These are phyloP conservation scores for Drosophila bipectinata DNA, from an alignment of 1,140 invertebrate genomes.

Conservation along the genomic window DNA sequence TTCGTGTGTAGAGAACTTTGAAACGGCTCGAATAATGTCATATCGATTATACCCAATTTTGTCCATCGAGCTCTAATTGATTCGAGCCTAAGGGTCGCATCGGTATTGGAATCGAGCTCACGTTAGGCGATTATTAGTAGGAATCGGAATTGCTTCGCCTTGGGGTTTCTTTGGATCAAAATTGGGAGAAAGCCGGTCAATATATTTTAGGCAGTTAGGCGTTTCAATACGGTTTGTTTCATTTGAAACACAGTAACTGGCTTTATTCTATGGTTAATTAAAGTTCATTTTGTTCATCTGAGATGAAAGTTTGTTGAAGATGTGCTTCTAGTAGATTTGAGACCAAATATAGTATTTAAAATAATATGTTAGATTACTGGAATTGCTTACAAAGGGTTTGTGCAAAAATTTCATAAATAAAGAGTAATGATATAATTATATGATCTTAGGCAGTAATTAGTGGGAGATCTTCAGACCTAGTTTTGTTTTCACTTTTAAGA, in stretches of 20 bases:
- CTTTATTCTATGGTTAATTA: background rate
- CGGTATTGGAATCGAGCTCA: constrained; percentile 26
- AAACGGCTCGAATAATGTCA: constrained; percentile 39
- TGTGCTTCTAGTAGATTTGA: background rate
- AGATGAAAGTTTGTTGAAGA: background rate
- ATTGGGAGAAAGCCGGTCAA: constrained; percentile 35
- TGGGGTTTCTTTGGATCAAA: constrained; percentile 12
- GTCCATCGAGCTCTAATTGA: constrained; percentile 25
- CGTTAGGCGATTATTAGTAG: constrained; percentile 31
- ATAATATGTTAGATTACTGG: no score
- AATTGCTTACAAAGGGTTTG: no score
- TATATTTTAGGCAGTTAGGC: constrained; percentile 3
- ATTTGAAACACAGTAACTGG: constrained; percentile 4
- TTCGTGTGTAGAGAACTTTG: constrained; percentile 13
- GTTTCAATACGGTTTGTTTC: constrained; percentile 12
- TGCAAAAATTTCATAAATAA: no score
- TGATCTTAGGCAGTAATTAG: background rate
- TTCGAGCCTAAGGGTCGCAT: constrained; percentile 19
- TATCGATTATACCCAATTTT: constrained; percentile 47
- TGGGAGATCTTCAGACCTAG: background rate
- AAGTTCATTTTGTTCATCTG: background rate
- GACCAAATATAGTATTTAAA: background rate
- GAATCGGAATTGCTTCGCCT: constrained; percentile 26
- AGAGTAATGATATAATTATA: no score
- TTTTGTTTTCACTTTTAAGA: background rate